Base-by-base conservation (phyloP, 2,797 vertebrate species). In the Gymnopithys bicolor region DNA sequence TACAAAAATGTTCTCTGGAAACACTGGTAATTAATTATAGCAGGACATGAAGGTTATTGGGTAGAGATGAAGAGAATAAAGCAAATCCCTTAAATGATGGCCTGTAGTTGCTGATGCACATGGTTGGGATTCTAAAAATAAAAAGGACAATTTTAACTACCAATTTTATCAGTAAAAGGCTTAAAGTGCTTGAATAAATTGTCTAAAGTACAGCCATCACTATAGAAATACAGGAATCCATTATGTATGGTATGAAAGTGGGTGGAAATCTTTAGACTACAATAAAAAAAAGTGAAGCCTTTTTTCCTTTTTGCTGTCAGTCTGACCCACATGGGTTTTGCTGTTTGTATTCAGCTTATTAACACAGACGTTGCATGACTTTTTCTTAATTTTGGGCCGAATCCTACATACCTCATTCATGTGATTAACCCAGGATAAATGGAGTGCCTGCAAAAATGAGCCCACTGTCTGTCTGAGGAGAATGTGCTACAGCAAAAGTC, bases 111-210 rank as follows among this genome's bases (percentile, higher is more conserved):
- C 88, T 88, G 74, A 68, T 94, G 71, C 70, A 39, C 8, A 4
- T 51, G 69, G 45, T 49, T 82, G 63, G 18, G 41, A 39, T 76
- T 90, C 92, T 89, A 74, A 96, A 79, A 96, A 82, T 89, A 84
- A 92, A 93, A 66, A 19, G 33, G 85, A 73, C 52, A 43, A 63
- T 89, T 93, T 88, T 66, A 94, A 90, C 77, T 49, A 51, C 11
- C 28, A 67, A 1, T 63, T 93, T 84, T 60, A 92, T 85, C 94
- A 94, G 55, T 87, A 73, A 89, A 90, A 94, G 67, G 67, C 66
- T 80, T 89, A 68, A 95, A 87, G 73, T 87, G 70, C 68, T 82
- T 87, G 82, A 95, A 74, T 84, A 90, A 89, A 82, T 94, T 84
- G 74, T 88, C 77, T 82, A 13, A 96, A 91, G 45, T 89, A 64